Base-by-base conservation (phyloP, 2,888 invertebrate species). In the Trichogramma evanescens region DNA sequence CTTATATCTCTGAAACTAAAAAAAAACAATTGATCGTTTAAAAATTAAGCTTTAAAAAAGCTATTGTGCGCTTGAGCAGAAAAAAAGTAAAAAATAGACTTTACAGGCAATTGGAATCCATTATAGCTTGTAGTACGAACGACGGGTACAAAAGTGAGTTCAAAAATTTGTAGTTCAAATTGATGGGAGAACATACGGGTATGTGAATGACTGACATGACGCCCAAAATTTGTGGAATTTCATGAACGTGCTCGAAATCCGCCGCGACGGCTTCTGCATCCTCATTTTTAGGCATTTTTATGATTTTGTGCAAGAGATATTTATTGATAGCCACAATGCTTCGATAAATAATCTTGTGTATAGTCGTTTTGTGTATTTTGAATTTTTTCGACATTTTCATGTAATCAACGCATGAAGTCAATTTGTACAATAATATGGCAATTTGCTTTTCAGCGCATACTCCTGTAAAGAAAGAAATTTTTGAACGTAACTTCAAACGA, bases 141-240 rank as follows among this genome's bases (percentile, higher is more conserved):
- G 68, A 69, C 10, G 62, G 13, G 56, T 69, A 71, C 13, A 66
- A 62, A 39, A 65, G 63, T 1, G 65, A 65, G 59, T 69, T 70
- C 1, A 63, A 63, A 50, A 69, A 68, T 52, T 57, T 45, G 50
- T 64, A 56, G 10, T 57, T 45, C n/a, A 66, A 42, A 60, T 61
- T 61, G 50, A 66, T 61, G 7, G 55, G 63, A 0, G 64, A 59
- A 4, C 58, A 40, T 55, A 68, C 61, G 5, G 68, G 67, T 59
- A 70, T 66, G 51, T 70, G 69, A 9, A 66, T 56, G 43, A 67
- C 63, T 49, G 72, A 68, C 51, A 73, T 70, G 10, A 65, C 67
- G 42, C 72, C 71, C 59, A 73, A 66, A 8, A 73, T 61, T 64
- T 72, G 70, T n/a, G 72, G 70, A 10, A 73, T 66, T 52, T 66